phyloP scores from a whole-genome alignment of 53 echinoderm and acorn worm species.

The Astropecten irregularis region DNA sequence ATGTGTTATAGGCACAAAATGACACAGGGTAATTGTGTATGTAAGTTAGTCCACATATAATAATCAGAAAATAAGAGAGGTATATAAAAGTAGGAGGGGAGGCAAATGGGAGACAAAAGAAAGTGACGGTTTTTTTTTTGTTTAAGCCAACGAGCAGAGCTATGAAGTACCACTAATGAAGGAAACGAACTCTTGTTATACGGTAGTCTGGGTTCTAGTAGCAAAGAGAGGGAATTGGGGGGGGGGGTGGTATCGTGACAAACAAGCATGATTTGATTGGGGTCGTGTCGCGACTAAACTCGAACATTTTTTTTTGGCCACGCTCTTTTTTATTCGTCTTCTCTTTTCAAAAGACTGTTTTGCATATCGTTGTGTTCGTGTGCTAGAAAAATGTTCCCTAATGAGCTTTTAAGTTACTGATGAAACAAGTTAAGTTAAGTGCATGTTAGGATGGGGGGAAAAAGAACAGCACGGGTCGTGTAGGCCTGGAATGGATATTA shows the following conservation, averaged over 20 bases:
- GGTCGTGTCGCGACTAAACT: constrained; percentile 53
- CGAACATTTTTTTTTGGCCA: neutral
- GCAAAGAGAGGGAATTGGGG: neutral
- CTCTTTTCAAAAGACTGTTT: neutral
- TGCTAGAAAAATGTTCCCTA: neutral
- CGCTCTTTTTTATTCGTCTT: neutral
- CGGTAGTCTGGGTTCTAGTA: too few relatives aligned
- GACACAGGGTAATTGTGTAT: too few relatives aligned
- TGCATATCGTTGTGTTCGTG: constrained; percentile 23
- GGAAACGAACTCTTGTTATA: constrained; percentile 43
- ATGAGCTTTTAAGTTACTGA: constrained; percentile 28
- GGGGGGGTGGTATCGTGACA: constrained; percentile 32
- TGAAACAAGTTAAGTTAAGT: too few relatives aligned
- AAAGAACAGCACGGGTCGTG: too few relatives aligned
- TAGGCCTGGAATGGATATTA: too few relatives aligned
- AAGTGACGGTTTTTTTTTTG: neutral
- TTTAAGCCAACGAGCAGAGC: constrained; percentile 1
- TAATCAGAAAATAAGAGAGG: too few relatives aligned
- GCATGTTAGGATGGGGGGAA: too few relatives aligned
- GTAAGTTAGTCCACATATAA: too few relatives aligned
- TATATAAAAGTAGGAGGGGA: neutral
- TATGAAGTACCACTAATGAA: constrained; percentile 57
- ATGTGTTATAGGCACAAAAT: too few relatives aligned
- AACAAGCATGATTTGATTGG: constrained; percentile 25
- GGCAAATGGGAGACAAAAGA: constrained; percentile 15